phyloP scores from a whole-genome alignment of 2,113 vertebrate species.

The Coreoperca whiteheadi region DNA sequence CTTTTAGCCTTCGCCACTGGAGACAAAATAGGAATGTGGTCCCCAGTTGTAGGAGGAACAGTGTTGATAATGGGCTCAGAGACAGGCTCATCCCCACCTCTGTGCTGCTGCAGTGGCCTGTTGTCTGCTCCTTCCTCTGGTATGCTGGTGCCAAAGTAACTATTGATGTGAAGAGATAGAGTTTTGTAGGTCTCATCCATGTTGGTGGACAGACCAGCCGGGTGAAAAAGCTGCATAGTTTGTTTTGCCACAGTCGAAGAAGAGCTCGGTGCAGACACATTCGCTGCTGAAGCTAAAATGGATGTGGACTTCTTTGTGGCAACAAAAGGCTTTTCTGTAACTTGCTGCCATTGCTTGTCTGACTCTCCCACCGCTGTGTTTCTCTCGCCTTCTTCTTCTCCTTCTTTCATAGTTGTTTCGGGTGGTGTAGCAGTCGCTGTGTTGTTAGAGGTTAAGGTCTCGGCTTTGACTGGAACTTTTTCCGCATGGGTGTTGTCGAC shows the following conservation, averaged over 20 bases:
- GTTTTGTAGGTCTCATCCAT: conserved; percentile 93
- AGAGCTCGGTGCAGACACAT: not conserved
- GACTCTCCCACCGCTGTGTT: conserved; percentile 7
- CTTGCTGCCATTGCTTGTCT: not conserved
- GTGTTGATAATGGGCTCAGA: conserved; percentile 9
- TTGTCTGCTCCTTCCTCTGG: conserved; percentile 75
- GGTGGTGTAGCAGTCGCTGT: not conserved
- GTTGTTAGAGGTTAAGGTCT: conserved; percentile 28
- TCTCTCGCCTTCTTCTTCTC: conserved; percentile 26
- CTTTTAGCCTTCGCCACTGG: conserved; percentile 66
- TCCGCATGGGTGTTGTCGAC: conserved; percentile 62
- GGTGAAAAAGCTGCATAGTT: conserved; percentile 85
- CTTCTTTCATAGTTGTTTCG: conserved; percentile 51
- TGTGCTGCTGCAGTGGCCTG: conserved; percentile 41
- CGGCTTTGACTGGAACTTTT: conserved; percentile 41
- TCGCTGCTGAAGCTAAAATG: conserved; percentile 6
- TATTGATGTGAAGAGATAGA: conserved; percentile 91
- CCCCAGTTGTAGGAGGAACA: not conserved
- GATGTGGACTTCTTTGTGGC: conserved; percentile 52
- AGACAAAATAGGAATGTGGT: conserved; percentile 57
- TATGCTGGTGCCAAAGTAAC: conserved; percentile 85
- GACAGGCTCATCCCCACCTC: conserved; percentile 16
- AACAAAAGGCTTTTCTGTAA: conserved; percentile 60
- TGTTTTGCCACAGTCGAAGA: conserved; percentile 74
- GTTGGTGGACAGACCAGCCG: conserved; percentile 85